Conservation (phyloP, 2,888 invertebrate genomes). For the Leptinotarsa tumamoca region DNA sequence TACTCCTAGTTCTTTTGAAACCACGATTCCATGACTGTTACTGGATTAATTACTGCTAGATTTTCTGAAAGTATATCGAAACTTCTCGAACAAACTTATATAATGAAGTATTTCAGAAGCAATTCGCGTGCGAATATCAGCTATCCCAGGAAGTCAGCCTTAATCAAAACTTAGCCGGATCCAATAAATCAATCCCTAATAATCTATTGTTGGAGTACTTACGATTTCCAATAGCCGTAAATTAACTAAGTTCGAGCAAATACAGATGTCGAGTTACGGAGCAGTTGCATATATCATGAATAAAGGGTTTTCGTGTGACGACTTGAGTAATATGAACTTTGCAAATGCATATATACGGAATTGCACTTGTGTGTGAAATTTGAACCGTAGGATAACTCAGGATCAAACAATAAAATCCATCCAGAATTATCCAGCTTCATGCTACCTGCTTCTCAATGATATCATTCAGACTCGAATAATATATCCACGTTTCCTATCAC, state of each 20-base stretch:
- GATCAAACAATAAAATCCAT: constrained; percentile 11
- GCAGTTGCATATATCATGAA: constrained; percentile 32
- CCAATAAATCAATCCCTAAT: constrained; percentile 40
- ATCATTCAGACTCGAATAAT: not conserved
- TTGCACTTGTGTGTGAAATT: constrained; percentile 20
- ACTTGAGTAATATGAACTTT: constrained; percentile 31
- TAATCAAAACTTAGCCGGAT: constrained; percentile 39
- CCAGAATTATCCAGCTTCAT: not conserved
- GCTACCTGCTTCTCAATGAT: not conserved
- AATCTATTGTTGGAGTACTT: constrained; percentile 42
- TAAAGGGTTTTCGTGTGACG: constrained; percentile 22
- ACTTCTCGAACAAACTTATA: constrained; percentile 23
- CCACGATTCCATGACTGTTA: not conserved
- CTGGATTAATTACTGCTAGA: constrained; percentile 9
- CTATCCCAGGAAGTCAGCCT: constrained; percentile 21
- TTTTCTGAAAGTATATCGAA: constrained; percentile 10
- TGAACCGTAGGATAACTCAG: not conserved
- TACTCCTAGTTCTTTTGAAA: not conserved
- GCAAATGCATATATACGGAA: constrained; percentile 29
- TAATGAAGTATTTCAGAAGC: constrained; percentile 29
- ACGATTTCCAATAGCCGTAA: constrained; percentile 41
- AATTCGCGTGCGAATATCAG: constrained; percentile 29
- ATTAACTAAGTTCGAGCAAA: constrained; percentile 42
- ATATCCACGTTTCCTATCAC: not conserved
- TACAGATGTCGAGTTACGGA: constrained; percentile 38